Conservation (phyloP, 2,797 vertebrate genomes). For the Neosilurus mollespiculum region DNA sequence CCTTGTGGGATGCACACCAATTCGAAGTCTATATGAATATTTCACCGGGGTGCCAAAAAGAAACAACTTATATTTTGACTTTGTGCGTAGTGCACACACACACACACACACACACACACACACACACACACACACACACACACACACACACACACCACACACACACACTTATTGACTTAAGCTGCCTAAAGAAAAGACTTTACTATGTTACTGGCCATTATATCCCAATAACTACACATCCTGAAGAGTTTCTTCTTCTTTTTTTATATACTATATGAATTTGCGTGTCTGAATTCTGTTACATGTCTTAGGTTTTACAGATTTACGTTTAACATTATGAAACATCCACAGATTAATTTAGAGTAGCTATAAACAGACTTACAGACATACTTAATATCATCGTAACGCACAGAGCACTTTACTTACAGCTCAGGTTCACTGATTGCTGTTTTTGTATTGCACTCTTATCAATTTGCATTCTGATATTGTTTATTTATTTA, state of each 20-base stretch:
- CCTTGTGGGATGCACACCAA: conserved; percentile 3
- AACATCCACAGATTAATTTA: neutral
- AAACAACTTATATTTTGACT: neutral
- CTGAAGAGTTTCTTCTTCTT: neutral
- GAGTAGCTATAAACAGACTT: neutral
- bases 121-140: too few relatives aligned
- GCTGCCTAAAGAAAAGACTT: too few relatives aligned
- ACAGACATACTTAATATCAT: too few relatives aligned
- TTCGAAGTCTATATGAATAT: neutral
- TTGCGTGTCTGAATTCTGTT: neutral
- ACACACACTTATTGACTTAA: too few relatives aligned
- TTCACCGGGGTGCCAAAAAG: neutral
- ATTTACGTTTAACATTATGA: neutral
- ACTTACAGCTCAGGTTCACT: too few relatives aligned
- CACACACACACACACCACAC: too few relatives aligned
- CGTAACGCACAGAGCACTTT: too few relatives aligned
- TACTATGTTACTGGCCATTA: neutral
- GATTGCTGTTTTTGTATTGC: too few relatives aligned
- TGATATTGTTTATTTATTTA: too few relatives aligned
- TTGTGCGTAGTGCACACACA: too few relatives aligned
- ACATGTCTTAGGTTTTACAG: neutral
- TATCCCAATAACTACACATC: neutral
- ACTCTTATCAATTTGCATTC: too few relatives aligned
- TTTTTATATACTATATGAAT: neutral
- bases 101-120: too few relatives aligned